A percentile compares a stretch with the other conserved stretches of the same genome.
Conservation (phyloP, 2,113 vertebrate genomes). For the Malurus melanocephalus region DNA sequence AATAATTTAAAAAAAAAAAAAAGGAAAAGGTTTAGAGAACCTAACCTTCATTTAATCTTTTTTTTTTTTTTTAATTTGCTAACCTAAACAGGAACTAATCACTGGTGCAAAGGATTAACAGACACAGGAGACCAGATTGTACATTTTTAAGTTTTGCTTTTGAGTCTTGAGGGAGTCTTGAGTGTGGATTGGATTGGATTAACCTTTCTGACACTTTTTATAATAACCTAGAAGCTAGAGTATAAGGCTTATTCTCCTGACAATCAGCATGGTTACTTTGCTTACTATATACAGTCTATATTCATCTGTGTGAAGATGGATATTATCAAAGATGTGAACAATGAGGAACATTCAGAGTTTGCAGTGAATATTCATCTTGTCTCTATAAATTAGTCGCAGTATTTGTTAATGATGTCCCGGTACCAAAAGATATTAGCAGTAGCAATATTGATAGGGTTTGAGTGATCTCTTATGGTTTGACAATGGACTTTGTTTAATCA, state of each 20-base stretch:
- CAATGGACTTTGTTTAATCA: neutral
- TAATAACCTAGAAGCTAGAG: slow-evolving; percentile 55
- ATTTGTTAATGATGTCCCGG: neutral
- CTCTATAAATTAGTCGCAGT: neutral
- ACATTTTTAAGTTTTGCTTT: slow-evolving; percentile 69
- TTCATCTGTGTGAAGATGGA: neutral
- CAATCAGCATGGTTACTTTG: neutral
- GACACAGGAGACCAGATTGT: slow-evolving; percentile 64
- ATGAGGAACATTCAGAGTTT: neutral
- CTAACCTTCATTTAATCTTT: slow-evolving; percentile 61
- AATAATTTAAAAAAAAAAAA: neutral
- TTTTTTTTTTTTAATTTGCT: slow-evolving; percentile 53
- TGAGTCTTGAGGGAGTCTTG: slow-evolving; percentile 52
- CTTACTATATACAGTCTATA: neutral
- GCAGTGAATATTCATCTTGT: neutral
- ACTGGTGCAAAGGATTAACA: slow-evolving; percentile 67
- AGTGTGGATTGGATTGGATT: slow-evolving; percentile 62
- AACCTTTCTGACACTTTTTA: slow-evolving; percentile 66
- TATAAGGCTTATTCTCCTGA: slow-evolving; percentile 38
- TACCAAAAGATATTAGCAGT: neutral
- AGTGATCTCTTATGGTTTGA: neutral
- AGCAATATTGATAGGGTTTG: neutral
- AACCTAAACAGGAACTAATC: slow-evolving; percentile 71
- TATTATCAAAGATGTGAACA: neutral
- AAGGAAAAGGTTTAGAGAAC: slow-evolving; percentile 29